These are phyloP conservation scores for Drosophila limbata DNA, from an alignment of 2,888 invertebrate genomes.

Conservation along the genomic window DNA sequence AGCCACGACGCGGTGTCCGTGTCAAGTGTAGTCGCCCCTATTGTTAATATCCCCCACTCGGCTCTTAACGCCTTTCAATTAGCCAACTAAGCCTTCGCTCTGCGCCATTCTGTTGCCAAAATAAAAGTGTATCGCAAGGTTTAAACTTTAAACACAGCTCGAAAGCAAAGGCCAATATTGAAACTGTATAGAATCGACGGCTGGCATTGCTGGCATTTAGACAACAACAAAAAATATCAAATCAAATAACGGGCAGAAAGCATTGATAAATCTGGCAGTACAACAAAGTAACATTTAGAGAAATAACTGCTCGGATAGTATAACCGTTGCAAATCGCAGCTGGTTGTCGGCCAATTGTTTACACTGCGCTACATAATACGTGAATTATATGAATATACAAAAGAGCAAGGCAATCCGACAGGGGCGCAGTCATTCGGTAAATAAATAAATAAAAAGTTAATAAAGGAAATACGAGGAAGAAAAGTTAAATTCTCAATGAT, in stretches of 20 bases:
- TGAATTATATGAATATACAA: constrained; percentile 20
- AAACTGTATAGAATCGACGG: constrained; percentile 41
- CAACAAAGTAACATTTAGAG: constrained; percentile 59
- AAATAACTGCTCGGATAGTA: constrained; percentile 45
- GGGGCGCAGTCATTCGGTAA: constrained; percentile 2
- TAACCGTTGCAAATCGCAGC: constrained; percentile 56
- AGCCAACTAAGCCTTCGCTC: constrained; percentile 53
- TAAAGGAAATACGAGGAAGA: not conserved
- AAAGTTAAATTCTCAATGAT: not conserved
- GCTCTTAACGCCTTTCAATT: constrained; percentile 45
- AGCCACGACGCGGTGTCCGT: constrained; percentile 53
- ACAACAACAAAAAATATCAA: constrained; percentile 21
- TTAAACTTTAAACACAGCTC: constrained; percentile 27
- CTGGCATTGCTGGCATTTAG: constrained; percentile 60
- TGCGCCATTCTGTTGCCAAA: constrained; percentile 36
- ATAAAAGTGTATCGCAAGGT: constrained; percentile 33
- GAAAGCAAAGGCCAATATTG: constrained; percentile 50
- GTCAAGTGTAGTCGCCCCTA: constrained; percentile 38
- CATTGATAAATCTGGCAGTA: constrained; percentile 45
- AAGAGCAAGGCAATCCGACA: constrained; percentile 25
- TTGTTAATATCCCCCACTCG: constrained; percentile 33
- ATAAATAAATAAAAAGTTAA: too few species aligned
- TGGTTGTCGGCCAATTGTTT: constrained; percentile 44
- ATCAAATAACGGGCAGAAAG: constrained; percentile 36
- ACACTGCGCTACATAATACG: constrained; percentile 20